Evolutionary conservation across 2,113 vertebrate genomes (phyloP).

Genomic region (Heterocephalus glaber): DNA sequence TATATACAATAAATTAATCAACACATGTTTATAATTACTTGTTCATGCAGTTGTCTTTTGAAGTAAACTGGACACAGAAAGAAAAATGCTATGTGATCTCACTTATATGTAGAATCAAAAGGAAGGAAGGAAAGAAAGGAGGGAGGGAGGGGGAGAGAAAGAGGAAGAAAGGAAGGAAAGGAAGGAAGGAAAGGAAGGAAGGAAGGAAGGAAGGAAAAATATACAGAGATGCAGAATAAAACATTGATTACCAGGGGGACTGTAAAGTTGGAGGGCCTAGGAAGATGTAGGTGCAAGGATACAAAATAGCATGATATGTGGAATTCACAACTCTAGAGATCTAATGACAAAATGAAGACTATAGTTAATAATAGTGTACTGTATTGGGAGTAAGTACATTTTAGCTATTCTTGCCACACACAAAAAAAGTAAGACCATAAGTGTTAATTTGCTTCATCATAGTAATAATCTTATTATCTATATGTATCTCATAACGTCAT

Average conservation of each 20-base stretch:
- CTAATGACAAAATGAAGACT: background rate
- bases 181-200: background rate
- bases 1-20: constrained; percentile 44
- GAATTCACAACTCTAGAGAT: background rate
- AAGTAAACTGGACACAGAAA: constrained; percentile 57
- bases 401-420: background rate
- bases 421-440: background rate
- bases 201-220: background rate
- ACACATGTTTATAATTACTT: constrained; percentile 55
- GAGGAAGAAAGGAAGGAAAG: background rate
- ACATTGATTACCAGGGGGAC: background rate
- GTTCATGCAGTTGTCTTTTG: constrained; percentile 35
- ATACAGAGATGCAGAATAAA: background rate
- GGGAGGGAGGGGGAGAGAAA: too few relatives aligned
- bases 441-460: background rate
- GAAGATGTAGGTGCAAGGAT: background rate
- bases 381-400: background rate
- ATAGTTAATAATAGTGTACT: background rate
- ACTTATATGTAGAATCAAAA: constrained; percentile 8
- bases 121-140: background rate
- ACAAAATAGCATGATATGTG: background rate
- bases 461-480: background rate
- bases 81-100: constrained; percentile 39
- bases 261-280: background rate
- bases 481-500: background rate